Conservation (phyloP, 2,888 invertebrate species). For the Sphinx pinastri region DNA sequence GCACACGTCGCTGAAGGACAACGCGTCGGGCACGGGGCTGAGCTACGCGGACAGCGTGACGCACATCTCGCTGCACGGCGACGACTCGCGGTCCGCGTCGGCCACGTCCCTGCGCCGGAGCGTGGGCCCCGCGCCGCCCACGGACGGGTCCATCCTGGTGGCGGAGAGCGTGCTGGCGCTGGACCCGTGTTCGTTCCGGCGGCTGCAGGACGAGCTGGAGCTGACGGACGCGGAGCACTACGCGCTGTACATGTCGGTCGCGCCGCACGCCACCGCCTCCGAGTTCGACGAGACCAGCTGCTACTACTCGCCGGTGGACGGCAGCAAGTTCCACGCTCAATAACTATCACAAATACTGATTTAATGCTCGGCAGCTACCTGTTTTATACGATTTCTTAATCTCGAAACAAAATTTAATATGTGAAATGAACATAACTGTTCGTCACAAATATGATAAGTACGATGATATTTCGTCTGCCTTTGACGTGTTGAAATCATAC, state of each 20-base stretch:
- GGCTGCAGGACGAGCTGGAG: conserved; percentile 84
- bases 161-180: conserved; percentile 81
- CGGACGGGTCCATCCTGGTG: conserved; percentile 84
- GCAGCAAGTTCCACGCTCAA: conserved; percentile 84
- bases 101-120: conserved; percentile 55
- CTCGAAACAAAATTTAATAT: no score
- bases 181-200: conserved; percentile 69
- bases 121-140: conserved; percentile 71
- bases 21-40: conserved; percentile 68
- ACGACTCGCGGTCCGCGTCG: conserved; percentile 65
- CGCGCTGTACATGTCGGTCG: conserved; percentile 93
- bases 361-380: no score
- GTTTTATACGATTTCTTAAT: no score
- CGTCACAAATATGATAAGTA: no score
- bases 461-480: no score
- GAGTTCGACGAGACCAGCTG: conserved; percentile 95
- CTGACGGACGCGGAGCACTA: conserved; percentile 95
- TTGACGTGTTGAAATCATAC: no score
- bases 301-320: conserved; percentile 93
- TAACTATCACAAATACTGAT: not conserved
- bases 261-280: conserved; percentile 93
- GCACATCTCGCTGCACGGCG: conserved; percentile 87
- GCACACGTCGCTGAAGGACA: conserved; percentile 73
- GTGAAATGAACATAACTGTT: no score
- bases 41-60: conserved; percentile 85